Conservation (phyloP, 2,797 vertebrate genomes). For the Neosilurus hyrtlii region DNA sequence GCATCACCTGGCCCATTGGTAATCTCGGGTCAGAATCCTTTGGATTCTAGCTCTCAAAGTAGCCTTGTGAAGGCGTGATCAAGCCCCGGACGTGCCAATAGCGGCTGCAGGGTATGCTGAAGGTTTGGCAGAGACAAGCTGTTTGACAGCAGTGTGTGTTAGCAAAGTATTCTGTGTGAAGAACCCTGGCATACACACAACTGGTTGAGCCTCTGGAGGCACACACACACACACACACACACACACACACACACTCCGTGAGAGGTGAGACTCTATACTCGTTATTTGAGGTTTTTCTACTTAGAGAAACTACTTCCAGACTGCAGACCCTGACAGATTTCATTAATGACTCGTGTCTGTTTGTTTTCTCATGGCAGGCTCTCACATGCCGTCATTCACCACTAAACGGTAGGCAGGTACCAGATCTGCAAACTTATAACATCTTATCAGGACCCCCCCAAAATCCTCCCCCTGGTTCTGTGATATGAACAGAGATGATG, state of each 20-base stretch:
- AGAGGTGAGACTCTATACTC: background rate
- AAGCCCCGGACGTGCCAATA: too few species aligned
- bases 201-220: background rate
- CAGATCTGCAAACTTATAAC: background rate
- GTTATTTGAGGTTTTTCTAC: background rate
- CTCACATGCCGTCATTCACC: background rate
- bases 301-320: constrained; percentile 1
- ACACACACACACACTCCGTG: background rate
- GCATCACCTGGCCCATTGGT: too few species aligned
- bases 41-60: too few species aligned
- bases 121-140: background rate
- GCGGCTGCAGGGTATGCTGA: background rate
- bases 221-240: background rate
- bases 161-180: background rate
- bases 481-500: background rate
- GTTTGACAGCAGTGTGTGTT: background rate
- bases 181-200: background rate
- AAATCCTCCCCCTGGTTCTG: background rate
- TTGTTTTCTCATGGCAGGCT: background rate
- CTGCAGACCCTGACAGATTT: background rate
- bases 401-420: background rate
- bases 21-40: too few species aligned
- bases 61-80: too few species aligned
- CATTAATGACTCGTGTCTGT: background rate
- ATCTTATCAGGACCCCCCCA: background rate